Evolutionary conservation across 2,888 invertebrate species (phyloP), one percentile per base, ranked within the genome.

Genomic region (Thereva nobilitata): DNA sequence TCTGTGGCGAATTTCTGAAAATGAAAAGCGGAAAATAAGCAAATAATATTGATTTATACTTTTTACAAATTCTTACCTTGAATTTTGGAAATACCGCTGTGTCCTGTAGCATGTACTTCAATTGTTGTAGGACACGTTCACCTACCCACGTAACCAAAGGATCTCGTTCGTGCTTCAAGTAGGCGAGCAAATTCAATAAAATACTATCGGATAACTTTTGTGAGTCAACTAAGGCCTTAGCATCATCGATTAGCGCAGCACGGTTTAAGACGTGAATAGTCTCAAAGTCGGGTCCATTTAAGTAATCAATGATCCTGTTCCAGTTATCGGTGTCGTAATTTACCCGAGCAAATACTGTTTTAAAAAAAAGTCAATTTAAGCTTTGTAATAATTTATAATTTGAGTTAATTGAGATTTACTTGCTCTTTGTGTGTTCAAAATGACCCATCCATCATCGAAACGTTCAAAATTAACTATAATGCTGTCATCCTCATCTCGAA

Each of bases 211-310:
- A 82, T 68, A 88, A 75, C 54, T 83, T 77, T 34, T 84, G 84
- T 66, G 84, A 84, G 70, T 85, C 80, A 34, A 87, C 87, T 47
- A 88, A 74, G 70, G 84, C 84, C 71, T 86, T 83, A 4, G 86
- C 80, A 75, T 93, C 93, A 72, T 90, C 89, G 0, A 92, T 78
- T 9, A 87, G 73, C 69, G 92, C 89, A 0, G 89, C 91, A 64
- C 92, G 82, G 77, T 90, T 91, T 2, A 87, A 12, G n/a, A 64
- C 40, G 49, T 70, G 67, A 53, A 71, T 70, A 34, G 56, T 49
- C 4, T 67, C 45, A 37, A 38, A 66, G 42, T 68, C 52, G 5
- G 57, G 53, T 54, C 65, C 64, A 34, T 68, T 65, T 4, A 68
- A 23, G 8, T 56, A 68, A 6, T 4, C 12, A 35, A 65, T 68